Conservation (phyloP, 35 echinoderm and acorn worm species). For the Heliocidaris erythrogramma region DNA sequence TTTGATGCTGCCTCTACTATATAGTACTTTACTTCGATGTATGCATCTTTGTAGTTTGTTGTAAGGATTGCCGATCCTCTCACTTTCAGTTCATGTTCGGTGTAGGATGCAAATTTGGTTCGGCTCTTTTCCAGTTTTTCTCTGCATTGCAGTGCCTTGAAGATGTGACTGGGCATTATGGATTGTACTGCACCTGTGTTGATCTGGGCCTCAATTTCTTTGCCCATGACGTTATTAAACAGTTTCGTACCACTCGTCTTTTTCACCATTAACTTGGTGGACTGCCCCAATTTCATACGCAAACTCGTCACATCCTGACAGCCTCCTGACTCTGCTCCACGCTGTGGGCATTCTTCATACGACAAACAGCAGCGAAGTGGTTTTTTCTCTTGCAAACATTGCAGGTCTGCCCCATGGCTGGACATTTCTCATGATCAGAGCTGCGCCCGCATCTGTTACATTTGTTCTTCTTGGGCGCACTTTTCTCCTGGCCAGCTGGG, state of each 20-base stretch:
- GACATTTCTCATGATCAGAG: slow-evolving; percentile 57
- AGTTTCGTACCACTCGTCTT: slow-evolving; percentile 72
- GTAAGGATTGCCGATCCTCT: slow-evolving; percentile 39
- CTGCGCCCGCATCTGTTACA: slow-evolving; percentile 71
- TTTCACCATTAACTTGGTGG: neutral
- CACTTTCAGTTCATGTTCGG: slow-evolving; percentile 53
- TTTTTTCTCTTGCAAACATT: slow-evolving; percentile 57
- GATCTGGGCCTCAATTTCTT: slow-evolving; percentile 55
- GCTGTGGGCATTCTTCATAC: no score
- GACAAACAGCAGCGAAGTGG: no score
- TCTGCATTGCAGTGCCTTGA: neutral
- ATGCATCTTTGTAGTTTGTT: slow-evolving; percentile 58
- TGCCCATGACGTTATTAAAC: slow-evolving; percentile 48
- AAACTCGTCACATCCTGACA: neutral
- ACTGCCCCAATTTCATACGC: slow-evolving; percentile 15
- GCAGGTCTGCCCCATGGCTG: slow-evolving; percentile 64
- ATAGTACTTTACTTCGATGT: slow-evolving; percentile 49
- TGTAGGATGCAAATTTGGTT: slow-evolving; percentile 63
- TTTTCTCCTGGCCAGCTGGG: no score
- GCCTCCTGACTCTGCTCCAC: neutral
- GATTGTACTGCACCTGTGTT: slow-evolving; percentile 71
- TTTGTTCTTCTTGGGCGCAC: neutral
- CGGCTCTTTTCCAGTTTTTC: slow-evolving; percentile 33
- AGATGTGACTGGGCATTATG: slow-evolving; percentile 69
- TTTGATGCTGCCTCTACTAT: slow-evolving; percentile 61